Base-by-base conservation (phyloP, 2,113 vertebrate species). In the Balaeniceps rex region DNA sequence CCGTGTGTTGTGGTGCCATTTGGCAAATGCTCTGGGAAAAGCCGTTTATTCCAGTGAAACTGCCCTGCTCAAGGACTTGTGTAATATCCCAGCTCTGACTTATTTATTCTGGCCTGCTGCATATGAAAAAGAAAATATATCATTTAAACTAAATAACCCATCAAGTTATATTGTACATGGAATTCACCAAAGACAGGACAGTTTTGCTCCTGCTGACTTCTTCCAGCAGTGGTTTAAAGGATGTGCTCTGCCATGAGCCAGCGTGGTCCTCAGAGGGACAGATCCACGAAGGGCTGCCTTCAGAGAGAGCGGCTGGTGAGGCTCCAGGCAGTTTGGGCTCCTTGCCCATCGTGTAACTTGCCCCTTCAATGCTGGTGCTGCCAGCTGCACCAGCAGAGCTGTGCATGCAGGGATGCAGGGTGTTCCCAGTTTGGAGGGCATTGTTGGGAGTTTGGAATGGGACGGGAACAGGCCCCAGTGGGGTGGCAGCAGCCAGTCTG, bases 351-450 rank as follows among this genome's bases (percentile, higher is more conserved):
- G 55, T 61, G 11, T 42, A 42, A 68, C 38, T 94, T 5, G 0
- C 7, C 9, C 36, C 19, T 77, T 80, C 1, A 4, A 25, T 40
- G 47, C n/a, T 2, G 3, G 23, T 61, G 71, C 28, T 86, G 55
- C 66, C 57, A 12, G 16, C 34, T 58, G 40, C 70, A 72, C 38
- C 72, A 69, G 44, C 46, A 83, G 54, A 82, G 49, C 31, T 57
- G 46, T n/a, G 58, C 15, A 1, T 16, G 29, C 2, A 6, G 44
- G 28, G 14, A 33, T 44, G 17, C 0, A 3, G n/a, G 68, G 22
- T 58, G 38, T n/a, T 89, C 64, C 72, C 47, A 42, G 23, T 58
- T 51, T 29, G 69, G 13, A 92, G 26, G n/a, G 46, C 25, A 40
- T 34, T 75, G 31, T 12, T 3, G 6, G 57, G 47, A 76, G 69